Evolutionary conservation across 2,113 vertebrate species (phyloP).

Genomic region (Gambusia holbrooki): DNA sequence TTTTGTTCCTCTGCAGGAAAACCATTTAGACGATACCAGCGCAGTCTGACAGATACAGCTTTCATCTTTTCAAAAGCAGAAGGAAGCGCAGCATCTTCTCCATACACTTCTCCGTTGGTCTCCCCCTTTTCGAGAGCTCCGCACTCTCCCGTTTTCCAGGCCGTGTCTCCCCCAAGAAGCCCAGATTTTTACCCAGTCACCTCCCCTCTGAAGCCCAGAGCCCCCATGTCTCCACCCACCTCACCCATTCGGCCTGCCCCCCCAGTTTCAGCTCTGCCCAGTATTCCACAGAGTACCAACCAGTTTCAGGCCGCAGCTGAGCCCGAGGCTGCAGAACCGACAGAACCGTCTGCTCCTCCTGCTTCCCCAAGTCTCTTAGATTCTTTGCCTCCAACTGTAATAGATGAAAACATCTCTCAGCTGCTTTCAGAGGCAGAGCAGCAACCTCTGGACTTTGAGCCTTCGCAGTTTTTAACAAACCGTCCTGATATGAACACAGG

Average conservation of each 20-base stretch:
- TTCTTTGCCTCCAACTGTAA: constrained; percentile 31
- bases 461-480: constrained; percentile 46
- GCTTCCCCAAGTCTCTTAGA: constrained; percentile 62
- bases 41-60: constrained; percentile 87
- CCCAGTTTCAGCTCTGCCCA: constrained; percentile 35
- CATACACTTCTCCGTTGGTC: constrained; percentile 69
- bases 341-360: constrained; percentile 57
- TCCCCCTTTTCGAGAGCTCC: constrained; percentile 74
- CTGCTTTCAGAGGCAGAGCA: constrained; percentile 32
- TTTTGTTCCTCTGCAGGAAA: constrained; percentile 68
- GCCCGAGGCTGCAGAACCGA: constrained; percentile 36
- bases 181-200: constrained; percentile 56
- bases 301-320: constrained; percentile 30
- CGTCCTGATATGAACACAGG: constrained; percentile 61
- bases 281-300: constrained; percentile 31
- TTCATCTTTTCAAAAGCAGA: constrained; percentile 83
- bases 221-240: constrained; percentile 58
- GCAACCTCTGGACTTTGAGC: constrained; percentile 49
- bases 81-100: constrained; percentile 56
- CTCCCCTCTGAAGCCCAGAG: constrained; percentile 41
- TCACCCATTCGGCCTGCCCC: constrained; percentile 56
- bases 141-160: constrained; percentile 54
- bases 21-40: constrained; percentile 83
- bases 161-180: constrained; percentile 62
- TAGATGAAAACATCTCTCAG: constrained; percentile 8